Conservation (phyloP, 2,113 vertebrate genomes). For the zebrafish (Danio rerio) region GRCz12tu NC_133184.1:55961501-55962000, state of each 20-base stretch:
- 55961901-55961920: slow-evolving; percentile 3
- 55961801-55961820: neutral
- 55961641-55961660: neutral
- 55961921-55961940: neutral
- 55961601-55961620: neutral
- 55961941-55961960: neutral
- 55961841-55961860: slow-evolving; percentile 1
- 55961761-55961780: neutral
- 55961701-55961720: slow-evolving; percentile 7
- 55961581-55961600: neutral
- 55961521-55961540: neutral
- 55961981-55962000: neutral
- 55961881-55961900: neutral
- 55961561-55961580: slow-evolving; percentile 17
- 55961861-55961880: slow-evolving; percentile 11
- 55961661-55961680: neutral
- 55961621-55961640: slow-evolving; percentile 1
- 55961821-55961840: neutral
- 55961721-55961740: neutral
- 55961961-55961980: neutral
- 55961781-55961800: neutral
- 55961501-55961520: neutral
- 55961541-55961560: slow-evolving; percentile 4
- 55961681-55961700: neutral
- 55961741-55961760: slow-evolving; percentile 5